Percentiles rank a stretch among this genome's conserved stretches.
These are phyloP conservation scores for Megalops cyprinoides DNA, from an alignment of 2,797 vertebrate species.

Conservation along the genomic window DNA sequence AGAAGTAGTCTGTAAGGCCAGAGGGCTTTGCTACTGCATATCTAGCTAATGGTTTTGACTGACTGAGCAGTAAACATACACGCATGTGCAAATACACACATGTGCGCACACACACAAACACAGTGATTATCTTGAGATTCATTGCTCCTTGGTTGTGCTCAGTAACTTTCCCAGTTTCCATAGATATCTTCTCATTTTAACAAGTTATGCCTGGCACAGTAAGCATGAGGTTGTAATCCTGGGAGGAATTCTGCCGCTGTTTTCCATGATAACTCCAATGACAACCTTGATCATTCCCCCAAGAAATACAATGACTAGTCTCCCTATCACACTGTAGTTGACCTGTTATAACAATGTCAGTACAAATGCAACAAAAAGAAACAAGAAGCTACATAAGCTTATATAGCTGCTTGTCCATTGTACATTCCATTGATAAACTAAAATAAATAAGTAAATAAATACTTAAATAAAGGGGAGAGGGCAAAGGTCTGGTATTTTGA, in stretches of 20 bases:
- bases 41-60: too few species aligned
- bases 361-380: background rate
- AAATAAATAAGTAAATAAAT: too few species aligned
- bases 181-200: background rate
- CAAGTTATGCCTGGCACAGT: background rate
- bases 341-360: background rate
- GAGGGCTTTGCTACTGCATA: too few species aligned
- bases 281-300: background rate
- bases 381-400: background rate
- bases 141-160: background rate
- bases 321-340: too few species aligned
- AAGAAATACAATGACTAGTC: too few species aligned
- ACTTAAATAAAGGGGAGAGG: too few species aligned
- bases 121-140: background rate
- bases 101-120: background rate
- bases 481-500: too few species aligned
- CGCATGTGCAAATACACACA: too few species aligned
- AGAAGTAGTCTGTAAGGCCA: too few species aligned
- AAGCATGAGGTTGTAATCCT: background rate
- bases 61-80: too few species aligned
- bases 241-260: background rate
- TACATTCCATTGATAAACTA: background rate
- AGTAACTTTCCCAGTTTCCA: background rate
- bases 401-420: background rate
- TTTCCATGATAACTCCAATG: background rate